Evolutionary conservation across 2,797 vertebrate genomes (phyloP), one percentile per base, ranked within the genome.

Genomic region (Tadarida brasiliensis): DNA sequence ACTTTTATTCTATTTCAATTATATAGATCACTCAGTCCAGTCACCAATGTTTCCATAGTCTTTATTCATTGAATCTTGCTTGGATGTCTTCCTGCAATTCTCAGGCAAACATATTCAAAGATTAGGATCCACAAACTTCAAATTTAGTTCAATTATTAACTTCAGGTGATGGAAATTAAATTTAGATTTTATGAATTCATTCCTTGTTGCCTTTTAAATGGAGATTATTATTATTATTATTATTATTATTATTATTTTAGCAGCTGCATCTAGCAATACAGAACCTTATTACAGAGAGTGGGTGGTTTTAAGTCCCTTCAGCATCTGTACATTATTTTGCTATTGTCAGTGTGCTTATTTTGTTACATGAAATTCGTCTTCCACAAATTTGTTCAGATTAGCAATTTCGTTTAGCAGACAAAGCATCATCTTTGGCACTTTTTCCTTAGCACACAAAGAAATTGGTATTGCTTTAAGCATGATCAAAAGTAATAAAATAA

Each of bases 331-430:
- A 63, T 82, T 87, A 63, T 65, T 93, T 88, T 92, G 20, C 76
- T 94, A 56, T 33, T 92, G 28, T 82, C 61, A 83, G 3, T 24
- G 4, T 90, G 39, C 49, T 92, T 86, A 84, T 94, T 95, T 94
- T 86, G n/a, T 77, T 92, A 28, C 19, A 30, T 77, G 14, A 78
- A 92, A 91, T 84, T 70, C 77, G 28, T 56, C 22, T 94, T 92
- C 20, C 63, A 68, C 5, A 74, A 84, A 26, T 90, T 51, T 92
- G 57, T 88, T 88, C 26, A 16, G 57, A 51, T 76, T 84, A 76
- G 14, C 28, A 85, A n/a, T 80, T 96, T 89, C 51, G 5, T 17
- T 82, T 84, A 82, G 26, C 54, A 86, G 11, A 70, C 20, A 51
- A 22, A 33, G 7, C 6, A 84, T 88, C 3, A 20, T 59, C 83